Percentiles rank a stretch among this genome's conserved stretches.
These are phyloP conservation scores for Cochlearius cochlearius DNA, from an alignment of 2,113 vertebrate genomes.

Conservation along the genomic window DNA sequence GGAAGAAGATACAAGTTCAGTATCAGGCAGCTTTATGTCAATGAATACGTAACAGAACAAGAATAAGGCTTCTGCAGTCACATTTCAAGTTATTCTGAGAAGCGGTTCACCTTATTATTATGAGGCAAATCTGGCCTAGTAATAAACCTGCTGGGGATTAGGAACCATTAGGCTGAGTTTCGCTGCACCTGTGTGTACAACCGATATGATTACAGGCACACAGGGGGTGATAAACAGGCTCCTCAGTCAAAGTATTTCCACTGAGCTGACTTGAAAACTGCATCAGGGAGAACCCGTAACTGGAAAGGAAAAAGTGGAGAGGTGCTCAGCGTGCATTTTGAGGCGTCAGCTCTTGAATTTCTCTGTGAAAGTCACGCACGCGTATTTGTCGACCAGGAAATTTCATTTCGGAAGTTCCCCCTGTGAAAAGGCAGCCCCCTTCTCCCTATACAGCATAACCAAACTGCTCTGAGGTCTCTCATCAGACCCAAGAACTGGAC, in stretches of 20 bases:
- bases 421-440: neutral
- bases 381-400: accelerated
- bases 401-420: neutral
- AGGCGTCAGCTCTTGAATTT: neutral
- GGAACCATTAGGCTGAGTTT: neutral
- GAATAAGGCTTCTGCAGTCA: neutral
- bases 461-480: neutral
- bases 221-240: neutral
- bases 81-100: neutral
- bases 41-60: neutral
- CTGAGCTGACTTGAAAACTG: neutral
- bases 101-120: neutral
- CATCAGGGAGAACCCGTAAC: accelerated
- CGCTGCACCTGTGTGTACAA: neutral
- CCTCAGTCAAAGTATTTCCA: neutral
- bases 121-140: neutral
- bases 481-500: neutral
- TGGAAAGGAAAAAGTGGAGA: neutral
- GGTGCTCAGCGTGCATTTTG: neutral
- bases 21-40: neutral
- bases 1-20: neutral
- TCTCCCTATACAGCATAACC: neutral
- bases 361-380: accelerated
- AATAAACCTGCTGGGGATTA: neutral
- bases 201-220: neutral